These are phyloP conservation scores for Stenotaenia linearis DNA, from an alignment of 2,888 invertebrate species.

Conservation along the genomic window DNA sequence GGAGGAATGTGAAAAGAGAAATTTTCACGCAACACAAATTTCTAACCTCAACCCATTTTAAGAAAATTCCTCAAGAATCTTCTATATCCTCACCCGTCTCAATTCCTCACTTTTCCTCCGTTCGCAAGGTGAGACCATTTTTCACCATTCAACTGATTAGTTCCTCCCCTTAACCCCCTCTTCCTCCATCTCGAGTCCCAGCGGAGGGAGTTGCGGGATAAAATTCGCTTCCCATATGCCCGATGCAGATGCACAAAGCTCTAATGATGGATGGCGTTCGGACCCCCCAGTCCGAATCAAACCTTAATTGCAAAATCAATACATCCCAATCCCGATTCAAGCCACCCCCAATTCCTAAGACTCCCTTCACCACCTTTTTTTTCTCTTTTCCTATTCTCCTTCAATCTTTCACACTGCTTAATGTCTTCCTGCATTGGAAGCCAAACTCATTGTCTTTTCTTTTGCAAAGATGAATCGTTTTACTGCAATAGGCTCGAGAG, in stretches of 20 bases:
- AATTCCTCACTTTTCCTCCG: constrained; percentile 24
- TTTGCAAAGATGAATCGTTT: constrained; percentile 42
- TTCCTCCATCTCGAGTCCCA: constrained; percentile 29
- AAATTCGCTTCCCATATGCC: constrained; percentile 11
- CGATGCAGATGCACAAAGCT: constrained; percentile 21
- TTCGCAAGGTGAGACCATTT: constrained; percentile 6
- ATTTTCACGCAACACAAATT: constrained; percentile 21
- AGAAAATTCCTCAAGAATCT: background rate
- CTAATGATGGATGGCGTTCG: constrained; percentile 31
- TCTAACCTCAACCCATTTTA: constrained; percentile 16
- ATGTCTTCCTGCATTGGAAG: constrained; percentile 29
- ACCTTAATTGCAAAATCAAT: constrained; percentile 39
- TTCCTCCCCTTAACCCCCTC: constrained; percentile 30
- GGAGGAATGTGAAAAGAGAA: constrained; percentile 16
- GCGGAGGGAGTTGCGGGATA: constrained; percentile 14
- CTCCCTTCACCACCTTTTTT: constrained; percentile 19
- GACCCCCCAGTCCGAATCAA: constrained; percentile 35
- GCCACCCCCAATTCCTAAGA: constrained; percentile 35
- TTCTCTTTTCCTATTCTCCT: constrained; percentile 27
- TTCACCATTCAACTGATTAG: constrained; percentile 28
- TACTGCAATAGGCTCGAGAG: constrained; percentile 43
- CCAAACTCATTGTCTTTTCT: constrained; percentile 40
- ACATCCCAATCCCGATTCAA: constrained; percentile 33
- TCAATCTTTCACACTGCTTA: constrained; percentile 33
- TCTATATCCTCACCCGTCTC: background rate